Percentiles rank a stretch among this genome's conserved stretches.
phyloP scores from a whole-genome alignment of 2,888 invertebrate genomes.

The Chrysotoxum bicinctum region DNA sequence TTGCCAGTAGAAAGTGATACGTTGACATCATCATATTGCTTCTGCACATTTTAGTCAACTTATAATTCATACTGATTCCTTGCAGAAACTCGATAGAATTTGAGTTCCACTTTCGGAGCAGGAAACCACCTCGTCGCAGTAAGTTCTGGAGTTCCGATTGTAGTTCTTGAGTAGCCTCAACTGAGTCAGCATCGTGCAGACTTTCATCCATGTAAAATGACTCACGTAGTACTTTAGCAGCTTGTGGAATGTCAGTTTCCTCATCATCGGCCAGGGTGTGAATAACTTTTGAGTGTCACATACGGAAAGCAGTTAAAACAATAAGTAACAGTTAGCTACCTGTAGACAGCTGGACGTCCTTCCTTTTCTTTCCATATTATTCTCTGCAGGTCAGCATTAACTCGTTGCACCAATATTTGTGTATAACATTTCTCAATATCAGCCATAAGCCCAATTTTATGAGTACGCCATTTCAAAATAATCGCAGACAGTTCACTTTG shows the following conservation, averaged over 20 bases:
- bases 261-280: conserved; percentile 50
- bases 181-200: conserved; percentile 33
- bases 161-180: conserved; percentile 25
- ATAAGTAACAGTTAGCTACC: conserved; percentile 54
- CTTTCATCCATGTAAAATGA: conserved; percentile 65
- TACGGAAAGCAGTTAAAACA: conserved; percentile 59
- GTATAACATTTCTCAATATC: conserved; percentile 69
- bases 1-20: too few species aligned
- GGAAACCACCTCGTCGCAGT: conserved; percentile 41
- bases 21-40: too few species aligned
- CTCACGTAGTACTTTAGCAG: conserved; percentile 40
- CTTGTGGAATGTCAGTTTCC: conserved; percentile 38
- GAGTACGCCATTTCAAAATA: conserved; percentile 47
- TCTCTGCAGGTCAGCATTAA: conserved; percentile 57
- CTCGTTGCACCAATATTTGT: conserved; percentile 50
- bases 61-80: neutral
- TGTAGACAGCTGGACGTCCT: conserved; percentile 11
- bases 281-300: conserved; percentile 53
- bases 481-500: conserved; percentile 53
- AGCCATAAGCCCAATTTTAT: conserved; percentile 63
- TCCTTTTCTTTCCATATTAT: conserved; percentile 47
- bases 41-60: too few species aligned
- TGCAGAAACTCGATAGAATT: conserved; percentile 39
- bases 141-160: conserved; percentile 34
- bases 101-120: conserved; percentile 40